Base-by-base conservation (phyloP, 2,888 invertebrate species). In the Blomia tropicalis region DNA sequence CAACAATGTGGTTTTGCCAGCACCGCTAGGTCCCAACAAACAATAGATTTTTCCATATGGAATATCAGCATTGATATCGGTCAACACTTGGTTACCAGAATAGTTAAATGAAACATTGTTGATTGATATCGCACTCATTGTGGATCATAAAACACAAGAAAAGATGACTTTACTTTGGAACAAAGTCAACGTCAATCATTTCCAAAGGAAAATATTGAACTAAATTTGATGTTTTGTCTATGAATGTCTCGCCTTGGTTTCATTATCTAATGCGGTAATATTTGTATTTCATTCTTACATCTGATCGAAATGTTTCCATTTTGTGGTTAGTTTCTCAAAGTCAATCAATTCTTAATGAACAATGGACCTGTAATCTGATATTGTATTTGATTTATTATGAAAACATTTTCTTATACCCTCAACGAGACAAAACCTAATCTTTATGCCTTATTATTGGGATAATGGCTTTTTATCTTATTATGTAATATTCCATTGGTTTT, bases 1-100 rank as follows among this genome's bases (percentile, higher is more conserved):
- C 23, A 62, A 43, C 19, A 62, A 31, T 4, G 62, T 58, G 1
- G 62, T 62, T 30, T 62, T 62, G 17, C 62, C 62, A 25, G 62
- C 62, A 56, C 62, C 62, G 17, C 56, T 58, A 23, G 62, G 62
- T 1, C 62, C 62, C 36, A 62, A 43, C 22, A 62, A n/a, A 22
- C 62, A 41, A 43, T 62, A 62, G 11, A 62, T 62, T 43, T 58
- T 43, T 11, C 58, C 25, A 56, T 62, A 36, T 25, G 62, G 62
- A 32, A 62, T 56, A 2, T 27, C n/a, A 31, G 56, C 56, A 22
- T 56, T 56, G 19, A 62, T 62, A 31, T 62, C 30, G n/a, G 36
- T 56, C 17, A 62, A 22, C 22, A 62, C 47, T 31, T 25, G 19
- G 14, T 43, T 22, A n/a, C 25, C 31, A 5, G 32, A 17, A 31